These are phyloP conservation scores for Anoncus sp. DNA, from an alignment of 2,888 invertebrate genomes.

Conservation along the genomic window DNA sequence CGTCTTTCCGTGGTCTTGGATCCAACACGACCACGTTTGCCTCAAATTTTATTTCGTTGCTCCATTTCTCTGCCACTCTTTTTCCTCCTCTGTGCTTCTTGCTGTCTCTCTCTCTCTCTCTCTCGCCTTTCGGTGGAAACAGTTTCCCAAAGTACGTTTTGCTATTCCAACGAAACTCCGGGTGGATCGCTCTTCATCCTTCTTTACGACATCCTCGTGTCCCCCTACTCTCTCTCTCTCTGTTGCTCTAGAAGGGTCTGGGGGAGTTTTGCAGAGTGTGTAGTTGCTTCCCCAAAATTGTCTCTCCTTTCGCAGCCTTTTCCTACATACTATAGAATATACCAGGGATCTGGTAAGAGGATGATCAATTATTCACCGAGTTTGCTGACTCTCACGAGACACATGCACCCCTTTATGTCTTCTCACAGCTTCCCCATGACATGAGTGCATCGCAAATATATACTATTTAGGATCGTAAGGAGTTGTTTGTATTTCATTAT, in stretches of 20 bases:
- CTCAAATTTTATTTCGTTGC: conserved; percentile 42
- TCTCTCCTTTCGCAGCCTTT: conserved; percentile 27
- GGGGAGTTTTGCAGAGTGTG: conserved; percentile 1
- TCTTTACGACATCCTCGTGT: conserved; percentile 32
- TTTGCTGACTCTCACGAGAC: conserved; percentile 28
- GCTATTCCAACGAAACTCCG: conserved; percentile 41
- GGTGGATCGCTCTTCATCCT: conserved; percentile 32
- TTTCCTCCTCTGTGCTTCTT: conserved; percentile 10
- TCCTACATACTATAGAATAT: conserved; percentile 8
- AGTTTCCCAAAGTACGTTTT: conserved; percentile 50
- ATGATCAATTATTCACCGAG: conserved; percentile 44
- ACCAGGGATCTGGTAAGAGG: conserved; percentile 19
- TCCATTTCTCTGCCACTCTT: conserved; percentile 23
- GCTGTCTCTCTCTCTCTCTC: neutral
- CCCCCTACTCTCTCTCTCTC: neutral
- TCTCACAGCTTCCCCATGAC: conserved; percentile 5
- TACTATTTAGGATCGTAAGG: neutral
- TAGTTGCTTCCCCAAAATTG: conserved; percentile 34
- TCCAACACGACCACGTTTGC: conserved; percentile 22
- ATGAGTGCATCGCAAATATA: conserved; percentile 2
- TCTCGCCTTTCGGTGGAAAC: conserved; percentile 10
- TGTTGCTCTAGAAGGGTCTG: conserved; percentile 2
- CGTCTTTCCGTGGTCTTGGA: conserved; percentile 12
- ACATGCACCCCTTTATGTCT: neutral
- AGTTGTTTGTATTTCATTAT: conserved; percentile 6